phyloP scores from a whole-genome alignment of 1,140 invertebrate species.

The Scaptomyza montana region DNA sequence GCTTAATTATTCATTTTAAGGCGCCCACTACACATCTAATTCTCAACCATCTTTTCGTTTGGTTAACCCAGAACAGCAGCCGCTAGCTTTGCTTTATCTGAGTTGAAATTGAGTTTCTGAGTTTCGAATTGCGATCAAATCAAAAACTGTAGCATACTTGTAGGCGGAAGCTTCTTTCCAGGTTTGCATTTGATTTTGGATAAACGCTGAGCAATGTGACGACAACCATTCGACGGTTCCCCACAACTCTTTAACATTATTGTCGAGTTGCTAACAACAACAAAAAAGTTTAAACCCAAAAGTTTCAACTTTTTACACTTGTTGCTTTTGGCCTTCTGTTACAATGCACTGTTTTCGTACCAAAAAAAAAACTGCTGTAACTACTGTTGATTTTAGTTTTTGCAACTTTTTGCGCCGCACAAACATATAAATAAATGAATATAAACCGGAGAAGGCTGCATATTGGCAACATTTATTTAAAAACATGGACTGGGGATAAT shows the following conservation, averaged over 20 bases:
- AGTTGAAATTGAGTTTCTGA: slow-evolving; percentile 38
- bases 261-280: slow-evolving; percentile 20
- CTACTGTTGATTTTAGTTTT: slow-evolving; percentile 42
- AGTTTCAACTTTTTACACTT: slow-evolving; percentile 20
- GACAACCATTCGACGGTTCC: slow-evolving; percentile 7
- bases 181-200: slow-evolving; percentile 4
- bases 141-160: slow-evolving; percentile 28
- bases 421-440: slow-evolving; percentile 37
- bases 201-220: slow-evolving; percentile 7
- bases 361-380: slow-evolving; percentile 21
- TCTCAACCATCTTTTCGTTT: slow-evolving; percentile 14
- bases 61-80: neutral
- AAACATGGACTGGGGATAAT: neutral
- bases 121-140: neutral
- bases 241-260: slow-evolving; percentile 23
- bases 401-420: slow-evolving; percentile 34
- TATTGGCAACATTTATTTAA: slow-evolving; percentile 1
- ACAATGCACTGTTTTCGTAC: slow-evolving; percentile 25
- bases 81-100: slow-evolving; percentile 32
- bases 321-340: slow-evolving; percentile 26
- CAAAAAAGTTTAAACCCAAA: slow-evolving; percentile 1
- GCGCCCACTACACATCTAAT: slow-evolving; percentile 5
- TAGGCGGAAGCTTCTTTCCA: neutral
- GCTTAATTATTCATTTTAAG: slow-evolving; percentile 51
- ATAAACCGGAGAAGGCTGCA: neutral